Evolutionary conservation across 2,797 vertebrate genomes (phyloP), one percentile per base, ranked within the genome.

Genomic region (Sebastes oblongus): DNA sequence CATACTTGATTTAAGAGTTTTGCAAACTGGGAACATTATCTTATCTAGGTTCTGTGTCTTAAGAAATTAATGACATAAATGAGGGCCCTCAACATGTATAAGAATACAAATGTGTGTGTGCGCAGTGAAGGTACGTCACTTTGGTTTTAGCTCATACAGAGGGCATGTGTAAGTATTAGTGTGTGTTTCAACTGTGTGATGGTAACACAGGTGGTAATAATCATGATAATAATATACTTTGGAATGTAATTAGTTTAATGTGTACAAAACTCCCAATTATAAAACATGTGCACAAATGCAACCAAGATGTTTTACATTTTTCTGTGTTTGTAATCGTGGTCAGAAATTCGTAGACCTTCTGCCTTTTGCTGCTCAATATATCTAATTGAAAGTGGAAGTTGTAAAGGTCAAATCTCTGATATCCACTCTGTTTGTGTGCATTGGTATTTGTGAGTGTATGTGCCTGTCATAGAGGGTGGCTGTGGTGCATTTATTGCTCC

Each of bases 401-500:
- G 10, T 42, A 4, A 60, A 50, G 25, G n/a, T 82, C 16, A 66
- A 73, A 54, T 64, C n/a, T 56, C 20, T 29, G 16, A 73, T 52
- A 30, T 81, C 29, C 24, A 20, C 13, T 46, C 24, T 36, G 39
- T 65, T 62, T 68, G 62, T 65, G 36, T 70, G 46, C 80, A 73
- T 80, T 70, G 61, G 61, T 56, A 54, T 87, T 69, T 75, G n/a
- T 74, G 27, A 56, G 39, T 60, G 61, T 81, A 67, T 59, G 74
- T 84, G 69, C 86, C 77, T 89, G 86, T 88, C 84, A 76, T 85
- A 27, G 64, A 88, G 74, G 67, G 80, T 85, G 81, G 89, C 86
- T 80, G 64, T 86, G 79, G 77, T 83, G 83, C 82, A 83, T 91
- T 91, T 94, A 89, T 92, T 93, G 89, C 87, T 80, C 77, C 4